Base-by-base conservation (phyloP, 2,888 invertebrate genomes). In the Chymomyza procnemis region DNA sequence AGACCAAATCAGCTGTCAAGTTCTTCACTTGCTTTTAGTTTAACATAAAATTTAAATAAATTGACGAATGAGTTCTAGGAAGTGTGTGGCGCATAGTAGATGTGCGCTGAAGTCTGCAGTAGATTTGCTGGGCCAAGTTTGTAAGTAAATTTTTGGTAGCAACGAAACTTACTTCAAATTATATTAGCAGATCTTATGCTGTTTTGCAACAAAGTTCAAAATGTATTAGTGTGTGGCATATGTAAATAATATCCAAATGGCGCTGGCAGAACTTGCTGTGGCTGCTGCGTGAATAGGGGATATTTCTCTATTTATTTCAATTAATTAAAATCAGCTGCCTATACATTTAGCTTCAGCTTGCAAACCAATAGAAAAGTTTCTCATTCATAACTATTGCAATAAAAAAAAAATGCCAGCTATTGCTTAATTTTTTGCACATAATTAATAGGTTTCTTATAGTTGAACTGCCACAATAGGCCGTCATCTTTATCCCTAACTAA, bases 31-130 rank as follows among this genome's bases (percentile, higher is more conserved):
- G 41, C 18, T 19, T 21, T 18, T 56, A 14, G 19, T 54, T 21
- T 80, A 75, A 64, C 66, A 71, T 66, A 67, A 69, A 76, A 81
- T 80, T 81, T 79, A 79, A 80, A 80, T 79, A 80, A 80, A 80
- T 80, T 80, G 82, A 80, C 72, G 76, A 82, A 79, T 70, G 75
- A 54, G 64, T 63, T 54, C 21, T 56, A 59, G 65, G 26, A 18
- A 48, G 47, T 48, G 22, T 19, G 18, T 18, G 18, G 52, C 46
- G 52, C 21, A 12, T 4, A 22, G 3, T 21, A 2, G 22, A n/a
- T 21, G 34, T 22, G 8, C 18, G 12, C n/a, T 61, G 58, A 58
- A 66, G 66, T 41, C 65, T 59, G 66, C 67, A 66, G 69, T 73
- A 71, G 73, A 75, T 71, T 80, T 80, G 69, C 69, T 72, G 68